Conservation (phyloP, 2,797 vertebrate genomes). For the Hirundo rustica region DNA sequence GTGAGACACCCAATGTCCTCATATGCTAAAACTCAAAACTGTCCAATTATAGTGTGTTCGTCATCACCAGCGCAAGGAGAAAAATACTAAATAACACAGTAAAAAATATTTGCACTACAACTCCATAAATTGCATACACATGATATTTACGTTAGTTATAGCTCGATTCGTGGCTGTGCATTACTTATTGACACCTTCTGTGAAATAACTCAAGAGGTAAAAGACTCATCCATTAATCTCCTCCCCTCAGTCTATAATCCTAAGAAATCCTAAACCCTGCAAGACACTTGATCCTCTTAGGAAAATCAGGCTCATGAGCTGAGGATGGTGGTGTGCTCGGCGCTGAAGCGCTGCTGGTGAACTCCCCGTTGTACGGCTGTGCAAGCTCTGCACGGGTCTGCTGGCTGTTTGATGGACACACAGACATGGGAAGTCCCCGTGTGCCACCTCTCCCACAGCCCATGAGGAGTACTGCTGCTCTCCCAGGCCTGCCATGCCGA, state of each 20-base stretch:
- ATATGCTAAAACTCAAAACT: background rate
- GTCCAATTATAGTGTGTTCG: background rate
- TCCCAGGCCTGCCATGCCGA: background rate
- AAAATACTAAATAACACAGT: background rate
- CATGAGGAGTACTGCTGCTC: fast-evolving
- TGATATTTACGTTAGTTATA: conserved; percentile 58
- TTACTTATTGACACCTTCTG: conserved; percentile 63
- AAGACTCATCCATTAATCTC: conserved; percentile 37
- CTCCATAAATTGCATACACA: background rate
- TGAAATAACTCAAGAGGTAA: conserved; percentile 45
- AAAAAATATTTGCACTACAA: background rate
- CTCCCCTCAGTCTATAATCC: background rate
- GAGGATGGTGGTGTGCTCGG: background rate
- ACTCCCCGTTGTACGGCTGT: fast-evolving
- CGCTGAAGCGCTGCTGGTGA: background rate
- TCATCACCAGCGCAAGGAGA: background rate
- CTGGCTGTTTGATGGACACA: background rate
- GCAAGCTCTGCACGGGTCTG: background rate
- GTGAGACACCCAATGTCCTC: background rate
- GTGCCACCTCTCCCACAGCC: background rate
- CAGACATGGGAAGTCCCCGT: fast-evolving
- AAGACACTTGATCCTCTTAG: conserved; percentile 45
- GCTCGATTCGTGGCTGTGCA: background rate
- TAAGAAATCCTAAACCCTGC: conserved; percentile 14
- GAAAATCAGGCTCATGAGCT: background rate